Evolutionary conservation across 2,888 invertebrate species (phyloP).

Genomic region (Calameuta idolon): DNA sequence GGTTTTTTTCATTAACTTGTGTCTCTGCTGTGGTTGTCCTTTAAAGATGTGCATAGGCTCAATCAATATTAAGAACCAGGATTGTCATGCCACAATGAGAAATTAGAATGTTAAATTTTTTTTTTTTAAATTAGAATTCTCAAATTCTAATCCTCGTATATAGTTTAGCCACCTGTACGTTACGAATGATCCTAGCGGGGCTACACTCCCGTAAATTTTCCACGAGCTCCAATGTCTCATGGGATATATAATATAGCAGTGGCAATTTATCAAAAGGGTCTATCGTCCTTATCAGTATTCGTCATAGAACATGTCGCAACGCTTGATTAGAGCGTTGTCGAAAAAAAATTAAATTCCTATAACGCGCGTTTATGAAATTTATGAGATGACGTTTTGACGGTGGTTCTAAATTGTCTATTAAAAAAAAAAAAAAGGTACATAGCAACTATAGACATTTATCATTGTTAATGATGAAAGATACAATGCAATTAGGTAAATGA

Average conservation of each 20-base stretch:
- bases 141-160: neutral
- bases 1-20: neutral
- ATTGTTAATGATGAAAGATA: neutral
- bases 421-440: neutral
- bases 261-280: slow-evolving; percentile 54
- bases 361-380: neutral
- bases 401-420: neutral
- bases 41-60: neutral
- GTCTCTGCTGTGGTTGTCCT: neutral
- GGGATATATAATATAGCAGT: slow-evolving; percentile 25
- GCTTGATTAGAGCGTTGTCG: neutral
- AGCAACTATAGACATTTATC: neutral
- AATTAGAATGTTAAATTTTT: neutral
- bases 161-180: neutral
- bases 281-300: slow-evolving; percentile 26
- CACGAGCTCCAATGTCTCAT: neutral
- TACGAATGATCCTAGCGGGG: slow-evolving; percentile 1
- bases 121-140: neutral
- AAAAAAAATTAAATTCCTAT: neutral
- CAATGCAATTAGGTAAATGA: neutral
- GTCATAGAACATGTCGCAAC: neutral
- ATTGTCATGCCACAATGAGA: neutral
- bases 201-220: neutral
- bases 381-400: neutral
- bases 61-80: neutral